Conservation (phyloP, 2,888 invertebrate genomes). For the Ectemnius continuus region DNA sequence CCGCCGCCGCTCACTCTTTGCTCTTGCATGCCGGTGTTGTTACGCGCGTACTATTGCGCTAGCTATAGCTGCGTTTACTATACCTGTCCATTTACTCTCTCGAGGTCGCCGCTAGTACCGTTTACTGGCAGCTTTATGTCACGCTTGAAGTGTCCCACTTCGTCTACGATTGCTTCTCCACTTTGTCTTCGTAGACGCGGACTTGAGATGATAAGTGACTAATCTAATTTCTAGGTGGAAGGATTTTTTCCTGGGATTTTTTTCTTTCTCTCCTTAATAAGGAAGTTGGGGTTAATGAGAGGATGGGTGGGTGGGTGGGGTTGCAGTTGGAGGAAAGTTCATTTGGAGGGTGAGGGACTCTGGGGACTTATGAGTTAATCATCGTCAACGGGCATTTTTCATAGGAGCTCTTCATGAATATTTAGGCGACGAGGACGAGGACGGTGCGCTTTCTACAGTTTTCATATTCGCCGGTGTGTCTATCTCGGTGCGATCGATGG, state of each 20-base stretch:
- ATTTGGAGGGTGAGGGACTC: not conserved
- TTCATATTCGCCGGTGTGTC: not conserved
- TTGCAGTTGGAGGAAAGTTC: not conserved
- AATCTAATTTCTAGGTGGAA: too few relatives aligned
- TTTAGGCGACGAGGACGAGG: not conserved
- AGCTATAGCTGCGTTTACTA: too few relatives aligned
- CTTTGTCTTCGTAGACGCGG: not conserved
- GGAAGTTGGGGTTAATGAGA: too few relatives aligned
- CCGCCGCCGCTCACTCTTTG: not conserved
- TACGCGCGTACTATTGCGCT: too few relatives aligned
- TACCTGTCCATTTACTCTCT: slow-evolving; percentile 7
- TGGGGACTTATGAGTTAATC: not conserved
- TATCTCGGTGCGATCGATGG: not conserved
- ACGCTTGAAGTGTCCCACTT: too few relatives aligned
- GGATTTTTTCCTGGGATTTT: slow-evolving; percentile 6
- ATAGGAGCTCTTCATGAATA: slow-evolving; percentile 4
- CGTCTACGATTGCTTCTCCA: not conserved
- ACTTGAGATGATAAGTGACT: too few relatives aligned
- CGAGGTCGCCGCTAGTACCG: slow-evolving; percentile 30
- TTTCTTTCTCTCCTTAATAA: not conserved
- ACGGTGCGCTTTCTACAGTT: not conserved
- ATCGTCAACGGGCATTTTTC: not conserved
- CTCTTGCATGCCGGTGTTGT: too few relatives aligned
- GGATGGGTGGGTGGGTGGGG: too few relatives aligned
- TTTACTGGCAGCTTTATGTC: slow-evolving; percentile 7